Evolutionary conservation across 2,888 invertebrate genomes (phyloP).

Genomic region (Brachyopa scutellaris): DNA sequence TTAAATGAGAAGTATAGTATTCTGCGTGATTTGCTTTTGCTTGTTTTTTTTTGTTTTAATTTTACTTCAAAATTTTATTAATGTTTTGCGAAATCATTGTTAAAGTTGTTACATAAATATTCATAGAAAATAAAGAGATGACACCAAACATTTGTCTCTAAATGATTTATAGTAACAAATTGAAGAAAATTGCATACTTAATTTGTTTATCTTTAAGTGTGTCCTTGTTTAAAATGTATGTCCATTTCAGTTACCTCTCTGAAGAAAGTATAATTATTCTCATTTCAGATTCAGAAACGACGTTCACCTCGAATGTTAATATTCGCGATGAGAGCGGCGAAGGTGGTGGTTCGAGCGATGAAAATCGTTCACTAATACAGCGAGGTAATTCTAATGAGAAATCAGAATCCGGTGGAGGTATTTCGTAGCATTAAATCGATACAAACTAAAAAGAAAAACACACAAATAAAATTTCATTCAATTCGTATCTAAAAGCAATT

Average conservation of each 20-base stretch:
- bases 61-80: background rate
- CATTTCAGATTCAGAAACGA: constrained; percentile 81
- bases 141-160: background rate
- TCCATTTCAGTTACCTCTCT: no score
- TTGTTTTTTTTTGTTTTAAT: background rate
- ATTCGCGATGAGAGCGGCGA: constrained; percentile 75
- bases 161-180: background rate
- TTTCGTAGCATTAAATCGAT: constrained; percentile 80
- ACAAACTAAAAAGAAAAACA: constrained; percentile 24
- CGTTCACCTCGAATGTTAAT: constrained; percentile 80
- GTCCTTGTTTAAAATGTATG: no score
- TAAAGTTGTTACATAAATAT: no score
- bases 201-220: no score
- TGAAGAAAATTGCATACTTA: no score
- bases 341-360: constrained; percentile 78
- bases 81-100: constrained; percentile 4
- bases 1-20: no score
- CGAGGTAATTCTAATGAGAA: constrained; percentile 77
- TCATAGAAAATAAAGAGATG: background rate
- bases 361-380: constrained; percentile 80
- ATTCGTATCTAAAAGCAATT: constrained; percentile 73
- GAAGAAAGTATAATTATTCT: no score
- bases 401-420: constrained; percentile 75
- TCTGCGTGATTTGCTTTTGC: background rate
- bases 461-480: constrained; percentile 50